phyloP scores from a whole-genome alignment of 92 coral and sea anemone species.

The Desmophyllum pertusum region DNA sequence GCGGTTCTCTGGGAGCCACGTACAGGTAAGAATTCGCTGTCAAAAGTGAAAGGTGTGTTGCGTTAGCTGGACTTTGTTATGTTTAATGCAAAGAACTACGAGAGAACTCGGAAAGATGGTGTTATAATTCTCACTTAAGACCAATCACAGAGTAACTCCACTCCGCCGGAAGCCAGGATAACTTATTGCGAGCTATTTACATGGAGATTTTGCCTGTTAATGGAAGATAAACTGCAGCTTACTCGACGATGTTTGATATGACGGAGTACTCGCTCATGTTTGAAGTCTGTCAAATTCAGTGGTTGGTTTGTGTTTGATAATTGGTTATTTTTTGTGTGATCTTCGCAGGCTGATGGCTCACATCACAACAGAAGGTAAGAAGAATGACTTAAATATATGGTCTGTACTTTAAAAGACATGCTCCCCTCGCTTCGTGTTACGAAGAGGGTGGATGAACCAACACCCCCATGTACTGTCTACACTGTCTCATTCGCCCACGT shows the following conservation, averaged over 20 bases:
- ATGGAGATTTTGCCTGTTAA: conserved; percentile 19
- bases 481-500: conserved; percentile 49
- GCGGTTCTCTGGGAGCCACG: conserved; percentile 97
- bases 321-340: conserved; percentile 12
- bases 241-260: conserved; percentile 19
- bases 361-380: conserved; percentile 81
- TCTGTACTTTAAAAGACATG: not conserved
- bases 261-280: conserved; percentile 36
- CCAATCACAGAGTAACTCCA: not conserved
- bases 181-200: conserved; percentile 30
- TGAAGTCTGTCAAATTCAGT: conserved; percentile 37
- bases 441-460: conserved; percentile 42
- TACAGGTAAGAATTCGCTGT: conserved; percentile 88
- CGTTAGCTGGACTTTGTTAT: conserved; percentile 38
- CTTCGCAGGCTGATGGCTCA: conserved; percentile 68
- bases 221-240: conserved; percentile 34
- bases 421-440: not conserved
- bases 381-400: not conserved
- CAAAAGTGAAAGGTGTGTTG: conserved; percentile 61
- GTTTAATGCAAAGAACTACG: conserved; percentile 46
- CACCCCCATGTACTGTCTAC: conserved; percentile 46
- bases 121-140: conserved; percentile 13
- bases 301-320: conserved; percentile 16
- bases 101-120: conserved; percentile 24
- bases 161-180: conserved; percentile 23